Conservation (phyloP, 2,113 vertebrate species). For the Bubalus kerabau region DNA sequence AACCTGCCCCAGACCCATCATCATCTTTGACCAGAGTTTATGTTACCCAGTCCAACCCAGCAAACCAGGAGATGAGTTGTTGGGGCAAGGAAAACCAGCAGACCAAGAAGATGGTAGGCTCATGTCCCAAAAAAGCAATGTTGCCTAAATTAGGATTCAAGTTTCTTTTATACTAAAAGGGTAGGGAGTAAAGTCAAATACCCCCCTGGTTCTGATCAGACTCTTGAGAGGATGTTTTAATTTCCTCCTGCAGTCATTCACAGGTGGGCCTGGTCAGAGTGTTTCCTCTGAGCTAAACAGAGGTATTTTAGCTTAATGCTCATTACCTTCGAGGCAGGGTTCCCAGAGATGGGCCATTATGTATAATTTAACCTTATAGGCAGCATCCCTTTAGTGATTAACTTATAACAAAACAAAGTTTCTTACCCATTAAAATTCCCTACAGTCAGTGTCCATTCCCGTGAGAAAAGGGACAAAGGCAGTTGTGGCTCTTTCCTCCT, state of each 20-base stretch:
- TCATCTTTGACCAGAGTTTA: not conserved
- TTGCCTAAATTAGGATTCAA: not conserved
- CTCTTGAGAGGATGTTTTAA: not conserved
- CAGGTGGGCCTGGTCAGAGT: not conserved
- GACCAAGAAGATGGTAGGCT: not conserved
- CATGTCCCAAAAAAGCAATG: not conserved
- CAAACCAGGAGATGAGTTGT: not conserved
- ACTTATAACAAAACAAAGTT: not conserved
- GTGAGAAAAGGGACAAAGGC: not conserved
- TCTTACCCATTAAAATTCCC: not conserved
- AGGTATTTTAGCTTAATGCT: not conserved
- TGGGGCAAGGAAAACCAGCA: not conserved
- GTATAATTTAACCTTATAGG: not conserved
- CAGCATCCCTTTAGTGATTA: not conserved
- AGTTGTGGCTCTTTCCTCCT: not conserved
- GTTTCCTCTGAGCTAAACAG: not conserved
- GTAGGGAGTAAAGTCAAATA: not conserved
- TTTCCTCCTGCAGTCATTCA: not conserved
- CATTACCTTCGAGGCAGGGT: not conserved
- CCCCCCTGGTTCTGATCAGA: not conserved
- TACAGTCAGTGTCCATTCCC: not conserved
- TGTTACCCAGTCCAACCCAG: not conserved
- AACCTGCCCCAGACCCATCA: not conserved
- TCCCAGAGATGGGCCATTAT: not conserved
- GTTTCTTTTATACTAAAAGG: not conserved